These are phyloP conservation scores for Geotrupes spiniger DNA, from an alignment of 2,888 invertebrate species.

Conservation along the genomic window DNA sequence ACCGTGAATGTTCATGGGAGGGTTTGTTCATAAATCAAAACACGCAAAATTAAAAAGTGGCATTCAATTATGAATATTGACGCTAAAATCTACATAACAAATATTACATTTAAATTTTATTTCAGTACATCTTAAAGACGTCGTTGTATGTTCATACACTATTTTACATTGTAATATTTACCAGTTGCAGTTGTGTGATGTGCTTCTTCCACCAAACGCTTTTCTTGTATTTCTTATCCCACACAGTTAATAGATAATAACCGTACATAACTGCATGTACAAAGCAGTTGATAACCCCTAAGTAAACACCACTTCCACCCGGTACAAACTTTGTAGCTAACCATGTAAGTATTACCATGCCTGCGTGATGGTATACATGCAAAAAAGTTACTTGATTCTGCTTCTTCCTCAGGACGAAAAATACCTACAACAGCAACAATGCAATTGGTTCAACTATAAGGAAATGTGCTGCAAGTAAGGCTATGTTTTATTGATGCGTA, in stretches of 20 bases:
- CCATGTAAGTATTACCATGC: constrained; percentile 73
- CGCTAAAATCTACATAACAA: no score
- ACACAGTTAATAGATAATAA: constrained; percentile 75
- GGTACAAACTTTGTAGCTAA: constrained; percentile 58
- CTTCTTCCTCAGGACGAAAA: constrained; percentile 83
- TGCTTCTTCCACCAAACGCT: constrained; percentile 82
- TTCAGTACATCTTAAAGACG: neutral
- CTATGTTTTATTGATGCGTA: no score
- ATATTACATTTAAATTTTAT: no score
- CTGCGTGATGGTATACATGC: constrained; percentile 83
- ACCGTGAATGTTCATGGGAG: no score
- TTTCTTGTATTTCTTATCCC: constrained; percentile 65
- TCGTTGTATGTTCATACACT: no score
- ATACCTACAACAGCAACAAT: constrained; percentile 63
- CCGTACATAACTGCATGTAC: constrained; percentile 81
- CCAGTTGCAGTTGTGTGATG: constrained; percentile 80
- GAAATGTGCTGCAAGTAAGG: no score
- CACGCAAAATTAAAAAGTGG: no score
- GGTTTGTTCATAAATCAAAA: no score
- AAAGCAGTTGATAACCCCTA: constrained; percentile 68
- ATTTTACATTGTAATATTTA: constrained; percentile 45
- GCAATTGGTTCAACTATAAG: no score
- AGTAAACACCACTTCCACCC: constrained; percentile 65
- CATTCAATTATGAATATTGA: no score
- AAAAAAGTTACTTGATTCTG: constrained; percentile 77